A percentile compares a stretch with the other conserved stretches of the same genome.
These are phyloP conservation scores for Crypturellus tataupa DNA, from an alignment of 2,797 vertebrate species.

Conservation along the genomic window DNA sequence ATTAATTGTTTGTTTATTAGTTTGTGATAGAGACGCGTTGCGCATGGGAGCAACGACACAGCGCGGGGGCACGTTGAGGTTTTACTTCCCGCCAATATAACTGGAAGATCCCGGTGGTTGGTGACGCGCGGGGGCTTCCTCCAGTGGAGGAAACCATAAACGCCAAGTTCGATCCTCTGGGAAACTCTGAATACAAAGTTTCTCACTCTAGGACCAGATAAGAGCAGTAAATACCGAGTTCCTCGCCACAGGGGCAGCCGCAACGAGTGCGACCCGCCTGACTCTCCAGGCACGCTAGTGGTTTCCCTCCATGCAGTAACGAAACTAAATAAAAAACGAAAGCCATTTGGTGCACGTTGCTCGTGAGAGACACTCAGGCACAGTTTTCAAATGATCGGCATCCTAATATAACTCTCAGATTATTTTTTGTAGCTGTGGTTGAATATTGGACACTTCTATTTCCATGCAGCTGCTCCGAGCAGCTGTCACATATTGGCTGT, in stretches of 20 bases:
- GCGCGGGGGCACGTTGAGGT: too few relatives aligned
- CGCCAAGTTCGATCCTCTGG: neutral
- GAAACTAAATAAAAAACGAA: neutral
- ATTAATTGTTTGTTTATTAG: too few relatives aligned
- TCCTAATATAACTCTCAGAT: neutral
- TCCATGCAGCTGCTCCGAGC: conserved; percentile 73
- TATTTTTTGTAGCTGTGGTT: conserved; percentile 10
- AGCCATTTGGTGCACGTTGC: neutral
- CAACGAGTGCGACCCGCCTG: too few relatives aligned
- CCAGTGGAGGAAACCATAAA: neutral
- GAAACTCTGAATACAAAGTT: neutral
- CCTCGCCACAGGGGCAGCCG: too few relatives aligned
- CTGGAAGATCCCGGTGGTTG: neutral
- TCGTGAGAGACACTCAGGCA: neutral
- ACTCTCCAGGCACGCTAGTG: too few relatives aligned
- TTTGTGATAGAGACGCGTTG: too few relatives aligned
- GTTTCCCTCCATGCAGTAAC: neutral
- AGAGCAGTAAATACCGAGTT: too few relatives aligned
- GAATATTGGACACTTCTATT: conserved; percentile 54
- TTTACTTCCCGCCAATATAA: too few relatives aligned
- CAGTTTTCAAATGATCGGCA: conserved; percentile 34
- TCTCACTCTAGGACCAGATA: too few relatives aligned
- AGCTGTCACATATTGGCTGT: conserved; percentile 71
- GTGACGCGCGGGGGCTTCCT: neutral
- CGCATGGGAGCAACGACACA: too few relatives aligned